Evolutionary conservation across 2,888 invertebrate species (phyloP).

Genomic region (Neoascia interrupta): DNA sequence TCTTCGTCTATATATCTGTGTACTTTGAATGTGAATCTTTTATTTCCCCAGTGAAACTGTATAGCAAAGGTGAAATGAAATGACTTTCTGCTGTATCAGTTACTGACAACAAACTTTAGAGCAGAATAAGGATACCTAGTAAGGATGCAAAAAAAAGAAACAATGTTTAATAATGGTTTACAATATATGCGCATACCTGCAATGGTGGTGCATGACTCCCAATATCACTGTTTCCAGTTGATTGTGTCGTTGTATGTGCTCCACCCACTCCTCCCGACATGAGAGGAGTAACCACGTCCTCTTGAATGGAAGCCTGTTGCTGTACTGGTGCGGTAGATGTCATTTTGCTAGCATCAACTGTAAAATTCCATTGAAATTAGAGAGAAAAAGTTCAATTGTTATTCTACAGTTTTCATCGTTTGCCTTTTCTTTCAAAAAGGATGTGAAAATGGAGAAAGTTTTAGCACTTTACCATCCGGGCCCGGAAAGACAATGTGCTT

Average conservation of each 20-base stretch:
- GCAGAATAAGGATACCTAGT: slow-evolving; percentile 24
- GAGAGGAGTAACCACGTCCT: slow-evolving; percentile 71
- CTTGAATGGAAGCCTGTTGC: slow-evolving; percentile 75
- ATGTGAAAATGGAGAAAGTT: not conserved
- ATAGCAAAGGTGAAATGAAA: slow-evolving; percentile 12
- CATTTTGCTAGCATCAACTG: slow-evolving; percentile 77
- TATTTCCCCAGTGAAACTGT: too few species aligned
- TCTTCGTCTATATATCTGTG: too few species aligned
- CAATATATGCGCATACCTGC: slow-evolving; percentile 78
- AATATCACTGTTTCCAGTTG: slow-evolving; percentile 83
- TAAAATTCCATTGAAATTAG: slow-evolving; percentile 55
- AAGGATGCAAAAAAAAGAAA: slow-evolving; percentile 1
- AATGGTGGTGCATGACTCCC: slow-evolving; percentile 83
- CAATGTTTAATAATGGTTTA: too few species aligned
- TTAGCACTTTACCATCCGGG: not conserved
- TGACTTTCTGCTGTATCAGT: slow-evolving; percentile 7
- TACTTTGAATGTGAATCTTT: too few species aligned
- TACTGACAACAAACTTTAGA: not conserved
- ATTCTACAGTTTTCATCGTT: slow-evolving; percentile 20
- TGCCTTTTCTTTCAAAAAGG: not conserved
- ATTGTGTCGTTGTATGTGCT: slow-evolving; percentile 80
- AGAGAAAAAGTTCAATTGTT: slow-evolving; percentile 57
- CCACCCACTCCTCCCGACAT: slow-evolving; percentile 35
- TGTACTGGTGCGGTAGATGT: slow-evolving; percentile 77
- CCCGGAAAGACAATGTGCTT: slow-evolving; percentile 1